These are phyloP conservation scores for Ranitomeya imitator DNA, from an alignment of 2,113 vertebrate species.

Conservation along the genomic window DNA sequence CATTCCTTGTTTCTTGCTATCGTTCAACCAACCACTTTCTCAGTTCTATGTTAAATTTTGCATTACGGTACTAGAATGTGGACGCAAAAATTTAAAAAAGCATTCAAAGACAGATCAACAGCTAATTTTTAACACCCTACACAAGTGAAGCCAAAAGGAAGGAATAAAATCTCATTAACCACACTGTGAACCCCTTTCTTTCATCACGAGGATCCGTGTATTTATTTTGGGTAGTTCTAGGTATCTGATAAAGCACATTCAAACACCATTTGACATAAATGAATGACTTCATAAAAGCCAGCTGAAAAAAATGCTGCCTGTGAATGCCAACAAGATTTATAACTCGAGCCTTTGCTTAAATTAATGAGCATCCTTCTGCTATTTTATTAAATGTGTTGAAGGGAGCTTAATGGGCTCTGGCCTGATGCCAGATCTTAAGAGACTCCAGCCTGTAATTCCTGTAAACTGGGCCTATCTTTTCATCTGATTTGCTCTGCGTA, in stretches of 20 bases:
- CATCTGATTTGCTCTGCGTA: conserved; percentile 42
- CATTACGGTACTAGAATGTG: background rate
- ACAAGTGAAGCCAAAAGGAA: background rate
- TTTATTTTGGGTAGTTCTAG: conserved; percentile 37
- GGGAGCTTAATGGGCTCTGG: conserved; percentile 39
- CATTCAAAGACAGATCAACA: background rate
- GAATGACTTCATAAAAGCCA: conserved; percentile 45
- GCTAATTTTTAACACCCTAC: background rate
- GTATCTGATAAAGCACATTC: conserved; percentile 40
- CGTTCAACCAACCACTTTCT: no score
- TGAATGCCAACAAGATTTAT: conserved; percentile 50
- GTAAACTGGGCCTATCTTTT: conserved; percentile 33
- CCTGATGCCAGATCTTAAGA: conserved; percentile 13
- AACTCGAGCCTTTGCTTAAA: conserved; percentile 39
- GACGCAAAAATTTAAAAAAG: background rate
- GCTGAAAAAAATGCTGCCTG: conserved; percentile 32
- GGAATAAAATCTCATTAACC: conserved; percentile 39
- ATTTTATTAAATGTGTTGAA: conserved; percentile 51
- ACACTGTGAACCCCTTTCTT: conserved; percentile 15
- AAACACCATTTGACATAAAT: conserved; percentile 43
- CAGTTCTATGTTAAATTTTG: background rate
- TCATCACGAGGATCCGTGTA: conserved; percentile 25
- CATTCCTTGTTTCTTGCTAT: no score
- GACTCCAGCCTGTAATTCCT: conserved; percentile 32
- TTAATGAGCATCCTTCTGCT: conserved; percentile 49